A percentile compares a stretch with the other conserved stretches of the same genome.
Evolutionary conservation across 2,797 vertebrate species (phyloP).

Genomic region (Brotula barbata): DNA sequence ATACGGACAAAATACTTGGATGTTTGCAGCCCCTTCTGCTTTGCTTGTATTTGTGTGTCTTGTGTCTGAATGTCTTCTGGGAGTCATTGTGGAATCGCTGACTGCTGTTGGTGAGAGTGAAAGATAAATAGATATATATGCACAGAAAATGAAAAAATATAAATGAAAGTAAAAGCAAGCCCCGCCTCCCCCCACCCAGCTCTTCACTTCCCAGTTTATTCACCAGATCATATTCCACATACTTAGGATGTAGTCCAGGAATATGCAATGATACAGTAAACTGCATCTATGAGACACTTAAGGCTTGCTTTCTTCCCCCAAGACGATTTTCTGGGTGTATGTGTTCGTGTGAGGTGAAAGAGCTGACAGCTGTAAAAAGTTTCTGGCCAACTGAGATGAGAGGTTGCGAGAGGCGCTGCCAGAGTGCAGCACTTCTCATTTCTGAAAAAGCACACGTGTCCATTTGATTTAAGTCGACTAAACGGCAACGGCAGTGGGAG

Average conservation of each 20-base stretch:
- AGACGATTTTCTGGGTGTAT: conserved; percentile 51
- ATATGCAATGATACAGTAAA: conserved; percentile 19
- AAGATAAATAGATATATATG: no score
- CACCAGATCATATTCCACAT: conserved; percentile 7
- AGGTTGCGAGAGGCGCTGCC: conserved; percentile 59
- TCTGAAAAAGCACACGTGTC: conserved; percentile 62
- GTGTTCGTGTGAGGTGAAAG: conserved; percentile 62
- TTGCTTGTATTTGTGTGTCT: conserved; percentile 58
- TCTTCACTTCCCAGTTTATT: not conserved
- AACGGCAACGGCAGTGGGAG: conserved; percentile 30
- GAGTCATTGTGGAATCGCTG: conserved; percentile 8
- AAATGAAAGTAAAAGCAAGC: not conserved
- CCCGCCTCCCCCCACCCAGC: not conserved
- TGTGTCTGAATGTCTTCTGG: conserved; percentile 31
- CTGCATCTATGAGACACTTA: conserved; percentile 25
- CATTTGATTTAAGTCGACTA: conserved; percentile 69
- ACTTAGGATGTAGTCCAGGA: conserved; percentile 9
- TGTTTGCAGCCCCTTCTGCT: conserved; percentile 31
- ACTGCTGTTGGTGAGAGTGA: conserved; percentile 2
- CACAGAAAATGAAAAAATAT: no score
- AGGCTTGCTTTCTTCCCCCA: conserved; percentile 24
- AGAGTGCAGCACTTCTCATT: conserved; percentile 72
- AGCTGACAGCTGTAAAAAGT: conserved; percentile 73
- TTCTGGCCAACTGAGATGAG: conserved; percentile 64
- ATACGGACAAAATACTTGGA: conserved; percentile 8